Percentiles rank a stretch among this genome's conserved stretches.
Evolutionary conservation across 2,888 invertebrate genomes (phyloP).

Genomic region (Synergus laeviventris): DNA sequence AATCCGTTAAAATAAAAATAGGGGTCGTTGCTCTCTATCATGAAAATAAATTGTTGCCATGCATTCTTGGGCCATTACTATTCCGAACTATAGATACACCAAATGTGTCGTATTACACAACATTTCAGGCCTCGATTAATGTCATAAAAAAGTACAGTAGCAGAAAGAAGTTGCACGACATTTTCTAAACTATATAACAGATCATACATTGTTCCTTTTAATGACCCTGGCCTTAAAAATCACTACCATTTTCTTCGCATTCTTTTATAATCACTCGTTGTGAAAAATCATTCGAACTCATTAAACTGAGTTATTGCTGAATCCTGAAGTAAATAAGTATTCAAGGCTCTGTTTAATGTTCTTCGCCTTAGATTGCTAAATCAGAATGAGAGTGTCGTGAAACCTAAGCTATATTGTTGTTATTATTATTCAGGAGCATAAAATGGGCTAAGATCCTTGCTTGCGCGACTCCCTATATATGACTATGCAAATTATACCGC

Average conservation of each 20-base stretch:
- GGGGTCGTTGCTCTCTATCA: too few relatives aligned
- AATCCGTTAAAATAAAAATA: too few relatives aligned
- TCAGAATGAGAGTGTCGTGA: not conserved
- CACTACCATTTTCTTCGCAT: not conserved
- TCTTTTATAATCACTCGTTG: not conserved
- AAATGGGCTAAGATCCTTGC: conserved; percentile 17
- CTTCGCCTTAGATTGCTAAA: conserved; percentile 18
- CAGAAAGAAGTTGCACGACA: not conserved
- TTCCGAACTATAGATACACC: too few relatives aligned
- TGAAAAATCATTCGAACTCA: not conserved
- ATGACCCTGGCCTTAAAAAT: not conserved
- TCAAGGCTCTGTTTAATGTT: conserved; percentile 22
- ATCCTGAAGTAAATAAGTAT: not conserved
- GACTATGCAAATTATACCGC: conserved; percentile 8
- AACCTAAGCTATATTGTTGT: not conserved
- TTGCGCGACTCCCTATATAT: not conserved
- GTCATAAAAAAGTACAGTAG: too few relatives aligned
- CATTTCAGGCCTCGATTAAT: too few relatives aligned
- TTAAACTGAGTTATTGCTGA: not conserved
- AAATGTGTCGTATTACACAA: too few relatives aligned
- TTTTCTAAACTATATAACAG: not conserved
- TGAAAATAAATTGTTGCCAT: too few relatives aligned
- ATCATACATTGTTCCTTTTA: not conserved
- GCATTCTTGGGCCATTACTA: too few relatives aligned
- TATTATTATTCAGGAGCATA: conserved; percentile 17